Percentiles rank a stretch among this genome's conserved stretches.
Evolutionary conservation across 2,888 invertebrate species (phyloP).

Genomic region (Criorhina ranunculi): DNA sequence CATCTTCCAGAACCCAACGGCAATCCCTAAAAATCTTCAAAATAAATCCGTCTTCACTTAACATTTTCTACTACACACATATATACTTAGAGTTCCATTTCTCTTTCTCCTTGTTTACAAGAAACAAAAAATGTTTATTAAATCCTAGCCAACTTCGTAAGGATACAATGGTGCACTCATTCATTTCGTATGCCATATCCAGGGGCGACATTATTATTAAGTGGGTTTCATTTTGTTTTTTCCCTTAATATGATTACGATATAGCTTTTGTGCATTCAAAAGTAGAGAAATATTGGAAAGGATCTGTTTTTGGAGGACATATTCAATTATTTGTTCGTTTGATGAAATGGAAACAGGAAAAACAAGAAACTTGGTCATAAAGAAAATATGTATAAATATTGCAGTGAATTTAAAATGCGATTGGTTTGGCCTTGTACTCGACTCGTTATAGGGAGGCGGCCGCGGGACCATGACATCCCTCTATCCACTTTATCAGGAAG

Average conservation of each 20-base stretch:
- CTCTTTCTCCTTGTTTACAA: too few relatives aligned
- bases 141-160: too few relatives aligned
- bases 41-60: too few relatives aligned
- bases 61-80: too few relatives aligned
- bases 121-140: too few relatives aligned
- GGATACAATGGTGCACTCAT: too few relatives aligned
- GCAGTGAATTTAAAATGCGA: conserved; percentile 63
- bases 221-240: conserved; percentile 41
- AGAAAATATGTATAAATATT: conserved; percentile 41
- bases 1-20: too few relatives aligned
- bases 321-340: conserved; percentile 60
- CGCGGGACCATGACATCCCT: conserved; percentile 55
- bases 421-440: conserved; percentile 59
- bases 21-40: too few relatives aligned
- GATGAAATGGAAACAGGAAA: conserved; percentile 46
- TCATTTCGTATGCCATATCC: too few relatives aligned
- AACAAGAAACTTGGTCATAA: conserved; percentile 53
- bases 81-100: too few relatives aligned
- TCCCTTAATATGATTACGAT: conserved; percentile 57
- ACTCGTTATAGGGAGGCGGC: conserved; percentile 35
- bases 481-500: conserved; percentile 23
- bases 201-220: conserved; percentile 44
- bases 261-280: conserved; percentile 39
- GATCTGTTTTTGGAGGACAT: conserved; percentile 46
- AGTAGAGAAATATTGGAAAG: too few relatives aligned